These are phyloP conservation scores for Saguinus imperator DNA, from an alignment of 2,113 vertebrate genomes.

Conservation along the genomic window DNA sequence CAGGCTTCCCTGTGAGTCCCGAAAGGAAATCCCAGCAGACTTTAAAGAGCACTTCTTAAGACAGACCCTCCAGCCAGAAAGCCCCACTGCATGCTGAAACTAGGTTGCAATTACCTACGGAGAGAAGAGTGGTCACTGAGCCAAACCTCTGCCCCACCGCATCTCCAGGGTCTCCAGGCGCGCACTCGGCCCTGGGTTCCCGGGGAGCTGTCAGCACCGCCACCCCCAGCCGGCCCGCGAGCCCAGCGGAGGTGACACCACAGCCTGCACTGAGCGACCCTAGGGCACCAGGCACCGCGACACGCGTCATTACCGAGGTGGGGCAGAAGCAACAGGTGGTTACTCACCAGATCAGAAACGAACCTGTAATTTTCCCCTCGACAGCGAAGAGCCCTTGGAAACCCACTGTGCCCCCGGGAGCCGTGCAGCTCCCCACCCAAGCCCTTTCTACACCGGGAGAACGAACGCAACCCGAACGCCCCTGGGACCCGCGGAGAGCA, in stretches of 20 bases:
- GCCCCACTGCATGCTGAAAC: background rate
- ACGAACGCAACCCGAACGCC: accelerated
- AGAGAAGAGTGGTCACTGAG: accelerated
- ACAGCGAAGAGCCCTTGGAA: background rate
- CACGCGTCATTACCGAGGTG: background rate
- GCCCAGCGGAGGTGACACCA: too few species aligned
- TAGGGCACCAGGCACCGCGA: accelerated
- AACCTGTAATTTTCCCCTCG: background rate
- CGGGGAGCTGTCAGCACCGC: background rate
- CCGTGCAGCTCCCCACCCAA: background rate
- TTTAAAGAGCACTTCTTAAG: background rate
- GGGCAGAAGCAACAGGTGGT: background rate
- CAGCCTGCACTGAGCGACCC: background rate
- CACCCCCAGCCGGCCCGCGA: background rate
- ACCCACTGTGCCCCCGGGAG: background rate
- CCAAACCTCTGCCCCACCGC: background rate
- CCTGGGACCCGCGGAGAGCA: accelerated
- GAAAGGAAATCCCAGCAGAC: background rate
- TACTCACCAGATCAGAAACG: background rate
- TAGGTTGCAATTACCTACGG: background rate
- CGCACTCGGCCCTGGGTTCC: background rate
- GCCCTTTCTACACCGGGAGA: background rate
- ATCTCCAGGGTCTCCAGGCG: background rate
- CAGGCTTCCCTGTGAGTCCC: background rate
- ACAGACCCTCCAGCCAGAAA: background rate